Base-by-base conservation (phyloP, 92 coral and sea anemone species). In the Porites divaricata region DNA sequence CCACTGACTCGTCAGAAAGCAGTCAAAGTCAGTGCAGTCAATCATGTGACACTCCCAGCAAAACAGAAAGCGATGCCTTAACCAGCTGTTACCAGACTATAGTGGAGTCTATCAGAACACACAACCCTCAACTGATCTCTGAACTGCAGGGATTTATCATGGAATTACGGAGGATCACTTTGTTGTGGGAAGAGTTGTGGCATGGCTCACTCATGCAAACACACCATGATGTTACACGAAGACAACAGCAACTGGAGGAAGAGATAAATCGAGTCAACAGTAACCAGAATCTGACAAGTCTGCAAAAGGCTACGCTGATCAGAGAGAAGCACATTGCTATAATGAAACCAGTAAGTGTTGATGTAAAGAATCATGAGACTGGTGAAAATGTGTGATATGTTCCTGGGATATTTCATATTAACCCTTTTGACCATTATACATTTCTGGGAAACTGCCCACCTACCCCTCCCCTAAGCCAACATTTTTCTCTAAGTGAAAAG, bases 181-280 rank as follows among this genome's bases (percentile, higher is more conserved):
- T 96, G 68, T 89, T 96, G 21, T 96, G 99, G 99, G 99, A 96
- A 76, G 99, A 96, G 65, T 85, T 96, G 35, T 96, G 99, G 99
- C 94, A 92, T 63, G 99, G 99, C 19, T 96, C 99, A 1, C 90
- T 96, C 74, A 91, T 96, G 49, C 99, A 96, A 86, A 96, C 96
- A 1, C 99, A 95, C 76, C 99, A 96, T 53, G 99, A 96, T 70
- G 98, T 96, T 28, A 84, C 91, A 45, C 91, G 98, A 15, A 93
- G 98, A 12, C 98, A 96, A 53, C 96, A 88, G 62, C 99, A 96
- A 70, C 86, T 96, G 78, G 98, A 93, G 63, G 99, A 96, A 57
- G 99, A 96, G 81, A 93, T 96, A 83, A 96, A 96, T 76, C 81
- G 99, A 80, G 99, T 96, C 17, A 92, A 89, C 77, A 89, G 93